These are phyloP conservation scores for Ariolimax columbianus DNA, from an alignment of 2,888 invertebrate genomes.

Conservation along the genomic window DNA sequence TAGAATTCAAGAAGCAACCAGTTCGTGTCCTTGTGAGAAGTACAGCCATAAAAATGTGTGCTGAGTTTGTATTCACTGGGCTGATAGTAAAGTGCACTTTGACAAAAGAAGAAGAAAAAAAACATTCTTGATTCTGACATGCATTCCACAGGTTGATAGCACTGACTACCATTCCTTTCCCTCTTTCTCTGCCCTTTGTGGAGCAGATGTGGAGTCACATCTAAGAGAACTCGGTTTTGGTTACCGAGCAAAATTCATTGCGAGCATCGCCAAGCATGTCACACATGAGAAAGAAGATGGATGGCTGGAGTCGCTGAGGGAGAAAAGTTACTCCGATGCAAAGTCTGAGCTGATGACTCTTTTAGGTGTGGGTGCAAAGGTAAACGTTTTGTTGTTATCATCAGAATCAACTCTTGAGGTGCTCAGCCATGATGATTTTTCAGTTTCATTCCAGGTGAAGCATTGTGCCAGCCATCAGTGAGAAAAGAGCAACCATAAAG, in stretches of 20 bases:
- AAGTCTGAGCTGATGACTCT: slow-evolving; percentile 87
- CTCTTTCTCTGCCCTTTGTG: slow-evolving; percentile 75
- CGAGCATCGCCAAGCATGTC: slow-evolving; percentile 80
- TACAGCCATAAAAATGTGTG: too few species aligned
- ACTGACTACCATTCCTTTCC: slow-evolving; percentile 89
- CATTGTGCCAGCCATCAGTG: too few species aligned
- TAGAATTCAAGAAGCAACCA: too few species aligned
- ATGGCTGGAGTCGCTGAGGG: slow-evolving; percentile 87
- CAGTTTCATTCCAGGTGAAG: too few species aligned
- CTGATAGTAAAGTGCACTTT: too few species aligned
- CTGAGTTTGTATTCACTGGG: too few species aligned
- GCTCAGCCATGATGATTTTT: too few species aligned
- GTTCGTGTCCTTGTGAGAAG: too few species aligned
- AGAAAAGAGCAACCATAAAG: too few species aligned
- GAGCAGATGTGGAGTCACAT: slow-evolving; percentile 84
- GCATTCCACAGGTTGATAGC: slow-evolving; percentile 81
- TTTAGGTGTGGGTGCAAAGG: slow-evolving; percentile 95
- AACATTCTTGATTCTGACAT: too few species aligned
- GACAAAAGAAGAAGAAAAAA: too few species aligned
- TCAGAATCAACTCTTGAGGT: too few species aligned
- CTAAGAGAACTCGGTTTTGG: slow-evolving; percentile 83
- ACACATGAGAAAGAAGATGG: slow-evolving; percentile 84
- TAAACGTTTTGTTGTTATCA: slow-evolving; percentile 76
- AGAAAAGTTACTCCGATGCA: slow-evolving; percentile 84
- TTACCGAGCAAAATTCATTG: slow-evolving; percentile 82